Evolutionary conservation across 2,888 invertebrate species (phyloP), one percentile per base, ranked within the genome.

Genomic region (Arge pagana): DNA sequence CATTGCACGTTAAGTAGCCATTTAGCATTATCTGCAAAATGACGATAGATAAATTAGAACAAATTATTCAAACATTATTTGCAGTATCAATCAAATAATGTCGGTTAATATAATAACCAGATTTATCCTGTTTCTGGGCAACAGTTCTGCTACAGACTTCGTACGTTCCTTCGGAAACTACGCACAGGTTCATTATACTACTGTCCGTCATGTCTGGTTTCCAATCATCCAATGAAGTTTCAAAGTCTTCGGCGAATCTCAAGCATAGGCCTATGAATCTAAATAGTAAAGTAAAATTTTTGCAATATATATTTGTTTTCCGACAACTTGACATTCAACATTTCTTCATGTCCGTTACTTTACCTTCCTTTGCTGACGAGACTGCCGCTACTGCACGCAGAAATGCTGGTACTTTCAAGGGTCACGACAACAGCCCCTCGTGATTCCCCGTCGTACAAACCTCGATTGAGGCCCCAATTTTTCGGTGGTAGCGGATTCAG

Each of bases 141-240:
- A 91, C 88, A 0, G 97, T 97, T 54, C 94, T 82, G 59, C 93
- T 94, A 79, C 95, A 96, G 3, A 99, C 94, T 80, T 98, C 96
- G 71, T 97, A 99, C 1, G 97, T 97, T 11, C 99, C 99, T 77
- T 96, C 96, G 7, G 96, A 97, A n/a, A 99, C 99, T 49, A 94
- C 91, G 78, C 98, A 97, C 35, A 94, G 82, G 75, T 95, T 95
- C 87, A 92, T 89, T 50, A 89, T 87, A 53, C 84, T 84, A 8
- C 84, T 81, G 67, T 92, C 92, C 45, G 82, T 85, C 72, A 87
- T 83, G 67, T 92, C 89, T 1, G 97, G 97, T 76, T 95, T 95
- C 97, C 97, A 97, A 76, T 97, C 97, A 72, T 97, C 96, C 65
- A 96, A 81, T 23, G 93, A 93, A 0, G 94, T 93, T 79, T 97